Conservation (phyloP, 1,140 invertebrate species). For the Brachystomella parvula region DNA sequence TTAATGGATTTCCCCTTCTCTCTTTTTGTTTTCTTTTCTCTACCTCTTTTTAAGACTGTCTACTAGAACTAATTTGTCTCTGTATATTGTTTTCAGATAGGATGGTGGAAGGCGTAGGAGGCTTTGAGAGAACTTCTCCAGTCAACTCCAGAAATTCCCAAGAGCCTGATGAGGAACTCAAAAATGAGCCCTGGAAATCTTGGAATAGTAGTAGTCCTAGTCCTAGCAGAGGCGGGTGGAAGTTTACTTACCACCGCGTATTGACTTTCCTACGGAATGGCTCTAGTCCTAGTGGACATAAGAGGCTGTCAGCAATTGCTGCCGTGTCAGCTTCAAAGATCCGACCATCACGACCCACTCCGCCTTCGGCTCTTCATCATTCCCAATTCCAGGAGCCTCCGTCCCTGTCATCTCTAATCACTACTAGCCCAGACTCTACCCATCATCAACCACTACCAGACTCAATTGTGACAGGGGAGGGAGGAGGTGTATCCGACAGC, state of each 20-base stretch:
- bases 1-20: background rate
- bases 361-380: background rate
- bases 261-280: background rate
- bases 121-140: background rate
- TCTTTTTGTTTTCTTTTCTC: constrained; percentile 1
- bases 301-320: constrained; percentile 4
- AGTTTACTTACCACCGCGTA: constrained; percentile 6
- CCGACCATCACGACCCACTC: background rate
- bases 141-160: background rate
- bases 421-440: background rate
- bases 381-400: background rate
- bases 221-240: background rate
- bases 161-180: background rate
- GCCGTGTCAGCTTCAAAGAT: background rate
- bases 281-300: background rate
- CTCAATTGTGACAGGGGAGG: background rate
- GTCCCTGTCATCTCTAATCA: background rate
- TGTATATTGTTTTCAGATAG: background rate
- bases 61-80: constrained; percentile 8
- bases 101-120: background rate
- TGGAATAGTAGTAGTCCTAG: background rate
- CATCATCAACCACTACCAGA: background rate
- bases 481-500: background rate
- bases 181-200: background rate
- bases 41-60: background rate